Percentiles rank a stretch among this genome's conserved stretches.
These are phyloP conservation scores for Buceros bicornis DNA, from an alignment of 2,797 vertebrate genomes.

Conservation along the genomic window DNA sequence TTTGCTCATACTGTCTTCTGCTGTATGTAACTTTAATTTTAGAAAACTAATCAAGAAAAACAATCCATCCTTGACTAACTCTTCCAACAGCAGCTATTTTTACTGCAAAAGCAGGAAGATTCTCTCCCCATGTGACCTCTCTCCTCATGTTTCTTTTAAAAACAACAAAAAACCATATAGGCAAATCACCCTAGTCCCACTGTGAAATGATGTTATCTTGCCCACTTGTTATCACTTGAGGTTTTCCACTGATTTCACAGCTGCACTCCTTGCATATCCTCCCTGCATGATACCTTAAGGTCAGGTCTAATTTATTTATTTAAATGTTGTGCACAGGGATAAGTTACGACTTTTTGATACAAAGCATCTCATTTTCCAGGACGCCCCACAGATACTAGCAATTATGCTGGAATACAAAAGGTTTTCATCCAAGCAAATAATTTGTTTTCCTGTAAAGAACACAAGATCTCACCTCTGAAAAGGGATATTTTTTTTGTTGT, in stretches of 20 bases:
- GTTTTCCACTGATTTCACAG: slow-evolving; percentile 64
- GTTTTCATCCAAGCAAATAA: slow-evolving; percentile 80
- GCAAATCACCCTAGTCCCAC: not conserved
- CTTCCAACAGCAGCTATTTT: not conserved
- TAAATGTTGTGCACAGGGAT: slow-evolving; percentile 76
- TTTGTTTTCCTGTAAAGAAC: slow-evolving; percentile 77
- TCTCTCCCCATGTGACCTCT: not conserved
- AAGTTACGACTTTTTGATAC: slow-evolving; percentile 77
- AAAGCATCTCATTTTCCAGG: slow-evolving; percentile 79
- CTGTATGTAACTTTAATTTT: not conserved
- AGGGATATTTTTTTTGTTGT: not conserved
- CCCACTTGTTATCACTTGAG: slow-evolving; percentile 54
- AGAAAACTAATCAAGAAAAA: not conserved
- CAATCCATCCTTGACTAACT: not conserved
- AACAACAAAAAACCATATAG: not conserved
- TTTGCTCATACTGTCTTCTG: not conserved
- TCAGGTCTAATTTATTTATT: slow-evolving; percentile 75
- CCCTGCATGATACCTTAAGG: slow-evolving; percentile 53
- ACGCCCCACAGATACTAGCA: slow-evolving; percentile 78
- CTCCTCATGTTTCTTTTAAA: not conserved
- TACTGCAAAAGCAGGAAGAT: not conserved
- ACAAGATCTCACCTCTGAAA: slow-evolving; percentile 71
- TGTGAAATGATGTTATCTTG: slow-evolving; percentile 57
- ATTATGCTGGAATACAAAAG: slow-evolving; percentile 78
- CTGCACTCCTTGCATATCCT: slow-evolving; percentile 44